A percentile compares a stretch with the other conserved stretches of the same genome.
Evolutionary conservation across 2,888 invertebrate genomes (phyloP).

Genomic region (Frankliniella fusca): DNA sequence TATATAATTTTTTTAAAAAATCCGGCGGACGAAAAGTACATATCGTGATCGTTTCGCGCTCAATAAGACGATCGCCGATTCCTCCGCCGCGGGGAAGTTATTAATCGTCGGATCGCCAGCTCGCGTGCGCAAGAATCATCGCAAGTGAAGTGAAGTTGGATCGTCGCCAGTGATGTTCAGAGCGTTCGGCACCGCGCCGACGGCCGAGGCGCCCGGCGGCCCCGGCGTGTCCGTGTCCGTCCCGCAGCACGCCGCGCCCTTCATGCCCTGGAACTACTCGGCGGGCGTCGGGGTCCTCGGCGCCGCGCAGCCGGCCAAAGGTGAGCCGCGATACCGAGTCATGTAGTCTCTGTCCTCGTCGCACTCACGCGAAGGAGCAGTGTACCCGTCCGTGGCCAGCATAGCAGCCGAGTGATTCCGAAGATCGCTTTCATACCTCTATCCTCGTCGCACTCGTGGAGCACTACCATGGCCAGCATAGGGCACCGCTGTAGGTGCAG

Average conservation of each 20-base stretch:
- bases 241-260: background rate
- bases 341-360: background rate
- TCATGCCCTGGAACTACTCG: slow-evolving; percentile 12
- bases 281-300: slow-evolving; percentile 2
- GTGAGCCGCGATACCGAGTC: background rate
- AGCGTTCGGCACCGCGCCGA: slow-evolving; percentile 18
- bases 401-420: too few species aligned
- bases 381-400: too few species aligned
- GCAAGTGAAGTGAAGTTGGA: too few species aligned
- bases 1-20: background rate
- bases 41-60: too few species aligned
- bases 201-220: background rate
- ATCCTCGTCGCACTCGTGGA: too few species aligned
- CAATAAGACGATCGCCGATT: background rate
- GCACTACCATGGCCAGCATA: too few species aligned
- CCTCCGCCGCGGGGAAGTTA: background rate
- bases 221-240: background rate
- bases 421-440: too few species aligned
- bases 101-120: too few species aligned
- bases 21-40: background rate
- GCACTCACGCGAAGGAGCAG: too few species aligned
- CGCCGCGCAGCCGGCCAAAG: slow-evolving; percentile 4
- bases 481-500: too few species aligned
- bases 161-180: background rate
- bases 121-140: too few species aligned